Base-by-base conservation (phyloP, 2,797 vertebrate species). In the Pelobates cultripes region DNA sequence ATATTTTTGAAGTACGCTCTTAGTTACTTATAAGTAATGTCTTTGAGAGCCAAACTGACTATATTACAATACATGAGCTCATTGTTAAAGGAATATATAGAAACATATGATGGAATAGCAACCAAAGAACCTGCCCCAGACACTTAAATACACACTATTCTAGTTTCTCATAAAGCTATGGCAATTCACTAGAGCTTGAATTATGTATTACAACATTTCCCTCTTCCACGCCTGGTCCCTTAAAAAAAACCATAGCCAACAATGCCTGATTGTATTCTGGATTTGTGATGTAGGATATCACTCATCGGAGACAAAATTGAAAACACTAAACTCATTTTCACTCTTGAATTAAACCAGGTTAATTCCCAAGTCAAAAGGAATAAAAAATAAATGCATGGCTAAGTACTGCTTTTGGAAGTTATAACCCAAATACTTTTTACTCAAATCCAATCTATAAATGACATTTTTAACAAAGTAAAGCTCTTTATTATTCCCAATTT, bases 241-340 rank as follows among this genome's bases (percentile, higher is more conserved):
- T 43, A n/a, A 67, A 41, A 42, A 78, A 68, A 57, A 15, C 53
- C 15, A 1, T 10, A 15, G 64, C 66, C 28, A 78, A 78, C 75
- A 83, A 78, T 78, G 55, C 69, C 64, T 47, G 43, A 70, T 78
- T 78, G 53, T 78, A 28, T 78, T 47, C 43, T 63, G 71, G 76
- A 78, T 78, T 69, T 78, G 40, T 63, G 53, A 74, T 74, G 53
- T n/a, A 43, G 12, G 7, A 70, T 51, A 70, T 83, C 76, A 70
- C 70, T 78, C 70, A 78, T 74, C 71, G 45, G 44, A 42, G 53
- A 70, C 51, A 15, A 69, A 78, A 83, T 43, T 78, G 71, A 78
- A 78, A 83, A 74, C 70, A 73, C 63, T 51, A 73, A 78, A 74
- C 66, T 69, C 14, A 78, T 78, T 73, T 78, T 70, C 70, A 73